These are phyloP conservation scores for Hylia prasina DNA, from an alignment of 2,113 vertebrate genomes.

Conservation along the genomic window DNA sequence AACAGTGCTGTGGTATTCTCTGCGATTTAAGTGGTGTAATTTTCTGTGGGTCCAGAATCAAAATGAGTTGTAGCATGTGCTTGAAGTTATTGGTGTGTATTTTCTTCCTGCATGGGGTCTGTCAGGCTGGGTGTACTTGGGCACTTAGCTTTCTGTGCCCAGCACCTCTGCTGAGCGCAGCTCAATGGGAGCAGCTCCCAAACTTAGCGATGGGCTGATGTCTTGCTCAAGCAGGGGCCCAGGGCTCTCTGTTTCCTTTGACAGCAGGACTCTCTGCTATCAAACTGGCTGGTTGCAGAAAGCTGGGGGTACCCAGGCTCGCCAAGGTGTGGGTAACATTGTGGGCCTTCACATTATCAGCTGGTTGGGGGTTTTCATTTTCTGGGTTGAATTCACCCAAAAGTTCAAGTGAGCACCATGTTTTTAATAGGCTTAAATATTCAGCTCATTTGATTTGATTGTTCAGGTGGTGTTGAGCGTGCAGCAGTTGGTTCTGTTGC, in stretches of 20 bases:
- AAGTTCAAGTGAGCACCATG: background rate
- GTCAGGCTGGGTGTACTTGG: background rate
- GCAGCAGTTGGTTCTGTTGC: background rate
- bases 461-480: accelerated
- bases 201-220: background rate
- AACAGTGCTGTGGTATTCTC: background rate
- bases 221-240: background rate
- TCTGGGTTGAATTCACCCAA: background rate
- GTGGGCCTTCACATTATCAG: background rate
- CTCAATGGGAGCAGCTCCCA: background rate
- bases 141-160: background rate
- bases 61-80: background rate
- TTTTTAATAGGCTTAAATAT: background rate
- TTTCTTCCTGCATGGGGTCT: background rate
- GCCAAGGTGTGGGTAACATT: accelerated
- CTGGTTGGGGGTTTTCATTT: background rate
- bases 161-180: background rate
- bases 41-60: background rate
- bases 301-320: accelerated
- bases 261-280: background rate
- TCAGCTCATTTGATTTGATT: accelerated
- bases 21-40: background rate
- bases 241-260: background rate
- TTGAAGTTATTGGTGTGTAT: accelerated
- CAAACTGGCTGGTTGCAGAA: background rate